Evolutionary conservation across 2,113 vertebrate genomes (phyloP).

Genomic region (Coturnix japonica): DNA sequence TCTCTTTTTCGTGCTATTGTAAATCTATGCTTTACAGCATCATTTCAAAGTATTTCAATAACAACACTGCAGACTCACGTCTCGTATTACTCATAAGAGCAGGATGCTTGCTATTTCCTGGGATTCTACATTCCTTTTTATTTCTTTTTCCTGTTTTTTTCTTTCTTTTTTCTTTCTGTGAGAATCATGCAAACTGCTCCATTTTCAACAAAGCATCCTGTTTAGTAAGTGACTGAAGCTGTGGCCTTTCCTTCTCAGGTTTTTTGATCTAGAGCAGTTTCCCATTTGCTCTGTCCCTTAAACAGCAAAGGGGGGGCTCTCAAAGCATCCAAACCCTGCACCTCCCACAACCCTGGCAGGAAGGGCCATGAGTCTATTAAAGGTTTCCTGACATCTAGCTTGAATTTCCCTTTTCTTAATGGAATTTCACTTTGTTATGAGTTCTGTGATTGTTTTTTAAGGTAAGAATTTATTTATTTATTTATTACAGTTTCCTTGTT

Average conservation of each 20-base stretch:
- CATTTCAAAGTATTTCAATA: background rate
- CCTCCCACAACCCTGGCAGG: slow-evolving; percentile 8
- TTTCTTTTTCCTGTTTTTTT: background rate
- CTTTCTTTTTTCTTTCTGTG: slow-evolving; percentile 2
- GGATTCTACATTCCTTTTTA: background rate
- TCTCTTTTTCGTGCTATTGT: background rate
- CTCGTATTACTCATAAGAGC: slow-evolving; percentile 25
- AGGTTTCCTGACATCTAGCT: background rate
- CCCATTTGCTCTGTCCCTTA: slow-evolving; percentile 28
- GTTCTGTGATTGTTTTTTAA: background rate
- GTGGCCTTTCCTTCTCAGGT: background rate
- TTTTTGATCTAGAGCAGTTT: background rate
- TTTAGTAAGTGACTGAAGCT: background rate
- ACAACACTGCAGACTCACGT: background rate
- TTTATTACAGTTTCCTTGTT: background rate
- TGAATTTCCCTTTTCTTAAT: background rate
- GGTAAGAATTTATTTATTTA: too few relatives aligned
- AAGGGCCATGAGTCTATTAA: slow-evolving; percentile 7
- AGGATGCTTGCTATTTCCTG: slow-evolving; percentile 43
- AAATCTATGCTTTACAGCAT: background rate
- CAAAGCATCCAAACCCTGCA: slow-evolving; percentile 17
- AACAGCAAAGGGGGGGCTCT: slow-evolving; percentile 47
- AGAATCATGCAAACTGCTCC: slow-evolving; percentile 30
- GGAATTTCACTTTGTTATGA: background rate
- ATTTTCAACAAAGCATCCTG: slow-evolving; percentile 55